Evolutionary conservation across 2,113 vertebrate genomes (phyloP), one percentile per base, ranked within the genome.

Genomic region (Tauraco erythrolophus): DNA sequence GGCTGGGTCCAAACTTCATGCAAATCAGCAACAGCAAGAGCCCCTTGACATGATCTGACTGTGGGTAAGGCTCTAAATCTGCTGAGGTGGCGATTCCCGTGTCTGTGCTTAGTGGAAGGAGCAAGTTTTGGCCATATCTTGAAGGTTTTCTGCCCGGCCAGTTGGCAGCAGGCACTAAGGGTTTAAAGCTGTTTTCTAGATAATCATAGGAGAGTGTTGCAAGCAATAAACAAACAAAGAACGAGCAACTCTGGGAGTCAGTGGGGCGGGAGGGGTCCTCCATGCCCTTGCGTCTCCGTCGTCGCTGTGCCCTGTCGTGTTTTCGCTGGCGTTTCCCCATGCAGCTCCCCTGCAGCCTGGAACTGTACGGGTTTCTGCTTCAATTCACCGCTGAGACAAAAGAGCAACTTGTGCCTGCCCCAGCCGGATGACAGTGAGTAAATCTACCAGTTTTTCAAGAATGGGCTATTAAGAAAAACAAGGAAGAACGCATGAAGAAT

Each of bases 161-260:
- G 10, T 70, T 80, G 56, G 39, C 91, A 95, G 50, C 24, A 65
- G 69, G 21, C 57, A 56, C 9, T 50, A 35, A 23, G 41, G 37
- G 9, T 72, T 96, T 96, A 74, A 80, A 90, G 16, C 28, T 75
- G 21, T 57, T 76, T 94, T 92, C 65, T 54, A 14, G 75, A 50
- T 80, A 76, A 71, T 68, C 51, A 31, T 10, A 62, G 53, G n/a
- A 83, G 46, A 84, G 39, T 46, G 33, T 84, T 94, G 76, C 43
- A 91, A 79, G 87, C 58, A 82, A 10, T 77, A 88, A 94, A 58
- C 58, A 74, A 84, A 53, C 8, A 65, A 54, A 76, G 75, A 97
- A 58, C 18, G 18, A 58, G 25, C 30, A 57, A 31, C 54, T 60
- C 21, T 87, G 7, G 5, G n/a, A 81, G 86, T 33, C 74, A 70